Evolutionary conservation across 1,140 invertebrate genomes (phyloP).

Genomic region (Metaphire vulgaris): DNA sequence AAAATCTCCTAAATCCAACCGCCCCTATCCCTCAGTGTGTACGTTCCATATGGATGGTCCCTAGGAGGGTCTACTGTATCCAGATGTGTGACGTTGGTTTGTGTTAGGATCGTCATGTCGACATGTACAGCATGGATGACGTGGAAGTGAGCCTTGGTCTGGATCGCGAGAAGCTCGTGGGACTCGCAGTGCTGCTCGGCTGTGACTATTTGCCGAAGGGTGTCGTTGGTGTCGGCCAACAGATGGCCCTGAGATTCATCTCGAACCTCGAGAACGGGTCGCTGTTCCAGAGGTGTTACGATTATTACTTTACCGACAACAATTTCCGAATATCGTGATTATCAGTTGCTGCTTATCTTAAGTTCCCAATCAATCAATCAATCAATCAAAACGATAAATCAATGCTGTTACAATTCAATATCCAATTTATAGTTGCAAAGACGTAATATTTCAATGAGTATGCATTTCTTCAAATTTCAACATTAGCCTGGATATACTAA

Average conservation of each 20-base stretch:
- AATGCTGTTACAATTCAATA: too few species aligned
- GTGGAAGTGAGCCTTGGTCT: slow-evolving; percentile 60
- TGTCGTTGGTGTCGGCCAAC: slow-evolving; percentile 70
- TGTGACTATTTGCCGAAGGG: slow-evolving; percentile 75
- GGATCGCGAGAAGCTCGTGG: slow-evolving; percentile 73
- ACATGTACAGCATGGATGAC: slow-evolving; percentile 66
- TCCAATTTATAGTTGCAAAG: too few species aligned
- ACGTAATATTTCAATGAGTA: too few species aligned
- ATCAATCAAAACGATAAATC: background rate
- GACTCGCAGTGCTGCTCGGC: slow-evolving; percentile 72
- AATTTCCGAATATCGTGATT: background rate
- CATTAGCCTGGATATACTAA: too few species aligned
- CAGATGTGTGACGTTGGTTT: too few species aligned
- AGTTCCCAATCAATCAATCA: background rate
- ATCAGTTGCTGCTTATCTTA: background rate
- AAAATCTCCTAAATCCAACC: background rate
- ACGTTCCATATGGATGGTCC: too few species aligned
- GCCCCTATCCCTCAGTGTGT: background rate
- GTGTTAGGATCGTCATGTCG: slow-evolving; percentile 57
- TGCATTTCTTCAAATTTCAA: too few species aligned
- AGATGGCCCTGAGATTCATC: slow-evolving; percentile 68
- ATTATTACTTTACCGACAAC: background rate
- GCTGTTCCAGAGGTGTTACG: slow-evolving; percentile 17
- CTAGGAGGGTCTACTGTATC: too few species aligned
- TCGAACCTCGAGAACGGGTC: slow-evolving; percentile 51